Evolutionary conservation across 1,140 invertebrate genomes (phyloP).

Genomic region (Pararge aegeria): DNA sequence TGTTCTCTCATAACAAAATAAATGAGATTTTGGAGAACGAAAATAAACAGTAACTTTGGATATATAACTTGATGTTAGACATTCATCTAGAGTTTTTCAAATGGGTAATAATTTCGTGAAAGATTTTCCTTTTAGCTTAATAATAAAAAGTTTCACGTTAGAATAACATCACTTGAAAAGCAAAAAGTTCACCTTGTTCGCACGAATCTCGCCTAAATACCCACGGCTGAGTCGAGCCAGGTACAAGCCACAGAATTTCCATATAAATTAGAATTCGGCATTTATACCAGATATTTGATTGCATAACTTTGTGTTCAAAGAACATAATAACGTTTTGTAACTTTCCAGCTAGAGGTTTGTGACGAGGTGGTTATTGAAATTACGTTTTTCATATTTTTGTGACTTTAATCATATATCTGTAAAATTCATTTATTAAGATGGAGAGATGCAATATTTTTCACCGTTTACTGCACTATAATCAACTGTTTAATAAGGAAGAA

Average conservation of each 20-base stretch:
- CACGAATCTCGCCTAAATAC: constrained; percentile 21
- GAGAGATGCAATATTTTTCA: too few species aligned
- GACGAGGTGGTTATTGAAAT: too few species aligned
- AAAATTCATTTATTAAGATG: too few species aligned
- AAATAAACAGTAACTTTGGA: constrained; percentile 6
- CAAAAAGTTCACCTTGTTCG: constrained; percentile 1
- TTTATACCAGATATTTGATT: constrained; percentile 56
- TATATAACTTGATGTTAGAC: neutral
- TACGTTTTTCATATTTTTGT: too few species aligned
- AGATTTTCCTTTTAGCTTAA: too few species aligned
- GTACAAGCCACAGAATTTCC: constrained; percentile 47
- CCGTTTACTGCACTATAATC: too few species aligned
- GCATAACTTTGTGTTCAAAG: constrained; percentile 33
- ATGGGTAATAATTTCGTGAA: too few species aligned
- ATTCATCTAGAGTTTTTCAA: too few species aligned
- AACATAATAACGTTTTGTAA: constrained; percentile 24
- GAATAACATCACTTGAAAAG: constrained; percentile 6
- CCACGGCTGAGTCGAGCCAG: constrained; percentile 9
- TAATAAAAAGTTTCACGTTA: neutral
- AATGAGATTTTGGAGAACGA: constrained; percentile 3
- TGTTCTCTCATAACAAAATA: constrained; percentile 4
- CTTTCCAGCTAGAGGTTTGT: constrained; percentile 16
- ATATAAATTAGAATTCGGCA: constrained; percentile 65
- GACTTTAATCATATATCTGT: too few species aligned
- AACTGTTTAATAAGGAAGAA: too few species aligned